Conservation (phyloP, 2,797 vertebrate genomes). For the Momotus momota region DNA sequence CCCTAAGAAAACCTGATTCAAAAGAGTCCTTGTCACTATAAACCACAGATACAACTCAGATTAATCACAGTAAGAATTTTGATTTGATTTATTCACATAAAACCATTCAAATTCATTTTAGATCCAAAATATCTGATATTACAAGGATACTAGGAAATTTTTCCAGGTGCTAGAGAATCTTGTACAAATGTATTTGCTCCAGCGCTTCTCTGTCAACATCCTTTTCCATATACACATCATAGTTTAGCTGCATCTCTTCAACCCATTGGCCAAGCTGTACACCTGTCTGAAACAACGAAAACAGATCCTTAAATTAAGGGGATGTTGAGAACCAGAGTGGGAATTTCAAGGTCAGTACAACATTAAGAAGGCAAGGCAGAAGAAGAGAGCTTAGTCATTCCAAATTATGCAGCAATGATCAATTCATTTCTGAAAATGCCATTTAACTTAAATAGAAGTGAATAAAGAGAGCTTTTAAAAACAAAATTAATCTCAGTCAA, state of each 20-base stretch:
- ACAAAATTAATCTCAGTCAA: background rate
- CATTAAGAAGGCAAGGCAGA: background rate
- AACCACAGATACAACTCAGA: background rate
- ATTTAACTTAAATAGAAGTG: background rate
- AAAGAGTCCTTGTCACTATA: background rate
- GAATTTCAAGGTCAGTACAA: background rate
- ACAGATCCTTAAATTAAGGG: conserved; percentile 43
- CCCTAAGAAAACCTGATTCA: background rate
- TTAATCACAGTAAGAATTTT: background rate
- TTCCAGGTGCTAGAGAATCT: conserved; percentile 78
- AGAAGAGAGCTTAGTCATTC: background rate
- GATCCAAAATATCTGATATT: background rate
- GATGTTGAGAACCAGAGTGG: background rate
- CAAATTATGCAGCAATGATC: background rate
- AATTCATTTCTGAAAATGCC: background rate
- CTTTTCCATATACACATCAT: conserved; percentile 79
- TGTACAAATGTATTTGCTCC: conserved; percentile 91
- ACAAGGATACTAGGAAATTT: conserved; percentile 25
- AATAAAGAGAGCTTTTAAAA: background rate
- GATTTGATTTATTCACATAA: conserved; percentile 50
- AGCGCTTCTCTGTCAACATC: conserved; percentile 85
- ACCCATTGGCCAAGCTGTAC: conserved; percentile 84
- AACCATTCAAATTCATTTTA: background rate
- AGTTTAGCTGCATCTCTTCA: conserved; percentile 86
- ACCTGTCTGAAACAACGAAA: conserved; percentile 74